These are phyloP conservation scores for Amblyopsis rosae DNA, from an alignment of 2,113 vertebrate species.

Conservation along the genomic window DNA sequence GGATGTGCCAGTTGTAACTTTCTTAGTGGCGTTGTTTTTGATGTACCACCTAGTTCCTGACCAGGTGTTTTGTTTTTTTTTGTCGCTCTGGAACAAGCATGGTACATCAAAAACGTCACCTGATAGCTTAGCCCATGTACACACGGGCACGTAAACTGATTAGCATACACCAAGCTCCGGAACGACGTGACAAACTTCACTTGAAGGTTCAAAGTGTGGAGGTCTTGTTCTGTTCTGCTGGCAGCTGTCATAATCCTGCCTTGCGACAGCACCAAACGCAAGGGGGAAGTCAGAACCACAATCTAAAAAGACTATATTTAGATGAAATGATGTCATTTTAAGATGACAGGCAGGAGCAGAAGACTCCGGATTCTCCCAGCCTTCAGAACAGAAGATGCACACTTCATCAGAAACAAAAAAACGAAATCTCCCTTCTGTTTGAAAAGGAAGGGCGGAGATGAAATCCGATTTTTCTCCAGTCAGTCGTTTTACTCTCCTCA, in stretches of 20 bases:
- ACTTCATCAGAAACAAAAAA: constrained; percentile 66
- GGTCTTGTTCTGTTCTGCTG: constrained; percentile 76
- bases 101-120: constrained; percentile 53
- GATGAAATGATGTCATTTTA: constrained; percentile 80
- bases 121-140: constrained; percentile 33
- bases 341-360: constrained; percentile 62
- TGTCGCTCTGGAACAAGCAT: constrained; percentile 63
- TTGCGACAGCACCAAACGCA: constrained; percentile 64
- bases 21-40: constrained; percentile 68
- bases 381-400: constrained; percentile 61
- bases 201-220: constrained; percentile 70
- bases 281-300: constrained; percentile 70
- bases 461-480: constrained; percentile 44
- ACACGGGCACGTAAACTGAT: constrained; percentile 58
- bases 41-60: constrained; percentile 71
- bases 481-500: constrained; percentile 40
- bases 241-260: constrained; percentile 79
- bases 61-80: constrained; percentile 60
- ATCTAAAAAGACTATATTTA: constrained; percentile 80
- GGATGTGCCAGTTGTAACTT: constrained; percentile 66
- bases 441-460: constrained; percentile 49
- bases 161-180: constrained; percentile 78
- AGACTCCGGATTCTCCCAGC: constrained; percentile 50
- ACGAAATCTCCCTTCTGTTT: constrained; percentile 31
- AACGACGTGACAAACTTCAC: constrained; percentile 74